Evolutionary conservation across 2,888 invertebrate species (phyloP).

Genomic region (Galeopsomyia nigrocyanea): DNA sequence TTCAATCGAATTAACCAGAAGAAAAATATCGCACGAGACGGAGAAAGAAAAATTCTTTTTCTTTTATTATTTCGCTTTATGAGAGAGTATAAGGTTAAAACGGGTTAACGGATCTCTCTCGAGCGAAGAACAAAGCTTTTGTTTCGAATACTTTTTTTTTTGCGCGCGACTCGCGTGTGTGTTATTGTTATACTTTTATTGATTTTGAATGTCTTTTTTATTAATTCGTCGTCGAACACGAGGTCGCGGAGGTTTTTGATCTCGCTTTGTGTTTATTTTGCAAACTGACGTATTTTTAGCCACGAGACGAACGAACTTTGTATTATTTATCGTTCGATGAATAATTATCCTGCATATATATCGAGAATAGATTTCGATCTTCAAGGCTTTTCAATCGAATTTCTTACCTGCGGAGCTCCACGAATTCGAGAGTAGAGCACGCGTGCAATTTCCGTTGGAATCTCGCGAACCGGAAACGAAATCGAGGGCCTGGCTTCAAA

Average conservation of each 20-base stretch:
- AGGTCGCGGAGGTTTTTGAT: no score
- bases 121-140: no score
- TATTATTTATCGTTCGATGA: neutral
- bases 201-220: no score
- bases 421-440: conserved; percentile 23
- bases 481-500: neutral
- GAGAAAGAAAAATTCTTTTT: no score
- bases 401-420: conserved; percentile 44
- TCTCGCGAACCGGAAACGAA: neutral
- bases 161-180: no score
- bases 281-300: conserved; percentile 3
- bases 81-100: no score
- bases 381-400: conserved; percentile 3
- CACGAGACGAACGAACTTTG: neutral
- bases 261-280: neutral
- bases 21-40: no score
- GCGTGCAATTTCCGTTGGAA: conserved; percentile 30
- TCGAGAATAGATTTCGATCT: neutral
- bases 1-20: conserved; percentile 1
- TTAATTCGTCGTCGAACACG: no score
- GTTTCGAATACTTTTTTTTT: no score
- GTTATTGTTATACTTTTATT: no score
- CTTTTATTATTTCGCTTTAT: no score
- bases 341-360: no score
- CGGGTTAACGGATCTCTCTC: neutral